phyloP scores from a whole-genome alignment of 2,888 invertebrate genomes.

The Lasius platythorax region DNA sequence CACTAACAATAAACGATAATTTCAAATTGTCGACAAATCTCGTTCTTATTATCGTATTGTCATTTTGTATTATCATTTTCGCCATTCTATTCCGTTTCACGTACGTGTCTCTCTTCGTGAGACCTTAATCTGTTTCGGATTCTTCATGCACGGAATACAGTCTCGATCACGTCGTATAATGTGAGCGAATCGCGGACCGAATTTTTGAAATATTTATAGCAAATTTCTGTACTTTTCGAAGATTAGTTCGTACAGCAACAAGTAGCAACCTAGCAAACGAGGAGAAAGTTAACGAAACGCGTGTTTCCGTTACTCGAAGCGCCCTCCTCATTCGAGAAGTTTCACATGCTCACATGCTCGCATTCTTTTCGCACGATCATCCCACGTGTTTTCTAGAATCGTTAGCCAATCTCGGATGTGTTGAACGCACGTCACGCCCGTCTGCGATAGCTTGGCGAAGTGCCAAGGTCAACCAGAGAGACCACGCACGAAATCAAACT shows the following conservation, averaged over 20 bases:
- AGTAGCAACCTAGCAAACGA: not conserved
- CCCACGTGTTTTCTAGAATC: conserved; percentile 13
- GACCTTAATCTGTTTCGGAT: not conserved
- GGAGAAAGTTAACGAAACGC: not conserved
- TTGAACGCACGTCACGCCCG: conserved; percentile 20
- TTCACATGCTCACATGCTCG: not conserved
- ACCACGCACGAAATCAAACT: conserved; percentile 14
- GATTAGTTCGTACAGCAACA: not conserved
- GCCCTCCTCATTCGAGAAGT: not conserved
- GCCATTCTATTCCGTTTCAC: not conserved
- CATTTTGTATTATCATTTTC: not conserved
- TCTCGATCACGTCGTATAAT: not conserved
- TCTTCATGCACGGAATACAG: not conserved
- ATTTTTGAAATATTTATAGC: not conserved
- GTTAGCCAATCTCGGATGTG: conserved; percentile 19
- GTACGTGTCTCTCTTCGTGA: not conserved
- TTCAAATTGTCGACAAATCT: not conserved
- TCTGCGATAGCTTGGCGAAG: not conserved
- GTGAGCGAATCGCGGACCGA: not conserved
- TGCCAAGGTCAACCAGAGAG: conserved; percentile 23
- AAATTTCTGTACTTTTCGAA: not conserved
- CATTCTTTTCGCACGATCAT: not conserved
- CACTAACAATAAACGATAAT: not conserved
- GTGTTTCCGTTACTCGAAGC: not conserved
- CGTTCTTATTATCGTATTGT: not conserved